phyloP scores from a whole-genome alignment of 2,797 vertebrate genomes.

The Gila robusta region DNA sequence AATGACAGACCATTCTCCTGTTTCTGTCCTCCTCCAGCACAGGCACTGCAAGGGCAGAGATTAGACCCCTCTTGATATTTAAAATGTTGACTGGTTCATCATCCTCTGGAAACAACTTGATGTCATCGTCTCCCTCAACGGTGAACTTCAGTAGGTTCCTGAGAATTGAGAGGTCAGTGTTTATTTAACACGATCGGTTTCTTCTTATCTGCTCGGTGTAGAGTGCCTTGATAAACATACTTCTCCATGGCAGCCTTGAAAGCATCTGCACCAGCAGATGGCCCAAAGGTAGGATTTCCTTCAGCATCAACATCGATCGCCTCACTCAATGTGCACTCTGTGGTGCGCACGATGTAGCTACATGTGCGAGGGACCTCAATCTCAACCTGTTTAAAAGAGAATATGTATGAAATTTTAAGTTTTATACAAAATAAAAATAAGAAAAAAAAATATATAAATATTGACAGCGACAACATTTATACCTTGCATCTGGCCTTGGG shows the following conservation, averaged over 20 bases:
- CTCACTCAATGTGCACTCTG: constrained; percentile 87
- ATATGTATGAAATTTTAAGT: constrained; percentile 1
- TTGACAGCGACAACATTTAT: constrained; percentile 9
- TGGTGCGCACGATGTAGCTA: constrained; percentile 83
- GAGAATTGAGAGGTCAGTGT: constrained; percentile 26
- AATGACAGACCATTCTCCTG: constrained; percentile 72
- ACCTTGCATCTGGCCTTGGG: constrained; percentile 90
- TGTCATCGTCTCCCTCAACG: constrained; percentile 78
- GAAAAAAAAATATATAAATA: not conserved
- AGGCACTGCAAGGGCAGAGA: constrained; percentile 89
- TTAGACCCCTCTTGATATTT: constrained; percentile 95
- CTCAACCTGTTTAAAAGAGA: constrained; percentile 81
- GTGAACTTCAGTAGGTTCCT: constrained; percentile 80
- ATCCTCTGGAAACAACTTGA: constrained; percentile 87
- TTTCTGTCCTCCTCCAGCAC: constrained; percentile 77
- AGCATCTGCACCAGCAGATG: constrained; percentile 81
- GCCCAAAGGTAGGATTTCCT: constrained; percentile 79
- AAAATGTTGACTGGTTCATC: constrained; percentile 87
- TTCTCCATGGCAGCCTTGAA: constrained; percentile 90
- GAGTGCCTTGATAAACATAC: constrained; percentile 72
- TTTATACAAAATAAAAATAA: not conserved
- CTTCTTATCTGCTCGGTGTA: not conserved
- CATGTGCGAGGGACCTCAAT: constrained; percentile 92
- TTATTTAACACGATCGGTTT: not conserved
- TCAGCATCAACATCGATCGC: constrained; percentile 75